Evolutionary conservation across 2,113 vertebrate species (phyloP).

Genomic region (Leucoraja erinaceus): DNA sequence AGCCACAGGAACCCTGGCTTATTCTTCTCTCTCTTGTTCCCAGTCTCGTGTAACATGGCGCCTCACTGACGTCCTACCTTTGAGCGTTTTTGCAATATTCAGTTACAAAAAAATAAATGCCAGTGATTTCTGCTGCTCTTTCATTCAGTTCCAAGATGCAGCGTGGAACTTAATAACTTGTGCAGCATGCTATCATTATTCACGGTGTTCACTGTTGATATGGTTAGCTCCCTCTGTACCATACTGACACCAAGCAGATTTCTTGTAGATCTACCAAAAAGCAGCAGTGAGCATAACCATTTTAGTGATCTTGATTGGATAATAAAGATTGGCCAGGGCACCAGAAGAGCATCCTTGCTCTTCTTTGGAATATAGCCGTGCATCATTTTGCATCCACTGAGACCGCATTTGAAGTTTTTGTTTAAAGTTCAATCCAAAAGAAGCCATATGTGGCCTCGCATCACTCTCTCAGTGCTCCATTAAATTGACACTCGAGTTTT

Average conservation of each 20-base stretch:
- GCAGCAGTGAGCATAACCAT: not conserved
- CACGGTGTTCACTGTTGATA: not conserved
- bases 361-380: not conserved
- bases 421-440: not conserved
- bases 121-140: not conserved
- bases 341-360: not conserved
- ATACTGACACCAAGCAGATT: not conserved
- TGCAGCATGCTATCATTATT: not conserved
- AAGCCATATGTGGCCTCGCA: not conserved
- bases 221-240: not conserved
- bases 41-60: not conserved
- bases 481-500: not conserved
- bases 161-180: conserved; percentile 2
- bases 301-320: not conserved
- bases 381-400: not conserved
- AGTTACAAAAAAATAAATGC: not conserved
- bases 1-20: not conserved
- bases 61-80: not conserved
- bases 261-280: not conserved
- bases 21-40: not conserved
- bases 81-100: not conserved
- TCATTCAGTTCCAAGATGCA: not conserved
- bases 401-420: not conserved
- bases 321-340: not conserved
- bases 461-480: not conserved